Percentiles rank a stretch among this genome's conserved stretches.
These are phyloP conservation scores for Callyntrura guangdongensis DNA, from an alignment of 2,888 invertebrate genomes.

Conservation along the genomic window DNA sequence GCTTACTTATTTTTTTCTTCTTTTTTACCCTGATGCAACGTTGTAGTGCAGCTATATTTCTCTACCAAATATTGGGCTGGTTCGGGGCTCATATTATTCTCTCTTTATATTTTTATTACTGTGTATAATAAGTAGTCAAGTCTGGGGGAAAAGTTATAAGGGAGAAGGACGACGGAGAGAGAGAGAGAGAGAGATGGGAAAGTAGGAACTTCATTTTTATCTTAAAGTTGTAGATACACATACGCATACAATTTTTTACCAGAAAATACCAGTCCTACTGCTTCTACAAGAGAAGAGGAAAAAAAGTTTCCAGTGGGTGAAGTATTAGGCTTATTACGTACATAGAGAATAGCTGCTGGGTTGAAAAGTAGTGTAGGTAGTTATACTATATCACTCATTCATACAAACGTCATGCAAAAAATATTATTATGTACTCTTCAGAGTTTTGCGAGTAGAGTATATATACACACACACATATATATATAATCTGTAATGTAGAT, in stretches of 20 bases:
- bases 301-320: background rate
- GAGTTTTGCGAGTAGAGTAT: background rate
- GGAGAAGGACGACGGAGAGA: background rate
- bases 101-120: background rate
- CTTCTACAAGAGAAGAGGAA: background rate
- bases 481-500: constrained; percentile 59
- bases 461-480: constrained; percentile 27
- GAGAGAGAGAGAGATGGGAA: background rate
- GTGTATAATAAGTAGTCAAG: background rate
- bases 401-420: too few relatives aligned
- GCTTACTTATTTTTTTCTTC: too few relatives aligned
- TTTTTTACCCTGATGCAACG: too few relatives aligned
- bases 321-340: background rate
- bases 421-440: too few relatives aligned
- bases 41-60: too few relatives aligned
- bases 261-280: constrained; percentile 1
- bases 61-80: too few relatives aligned
- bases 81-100: background rate
- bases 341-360: too few relatives aligned
- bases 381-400: background rate
- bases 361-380: constrained; percentile 22
- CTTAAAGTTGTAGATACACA: constrained; percentile 55
- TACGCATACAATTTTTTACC: background rate
- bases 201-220: constrained; percentile 73
- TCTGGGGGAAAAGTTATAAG: background rate